phyloP scores from a whole-genome alignment of 2,888 invertebrate genomes.

The Hipparchia semele region DNA sequence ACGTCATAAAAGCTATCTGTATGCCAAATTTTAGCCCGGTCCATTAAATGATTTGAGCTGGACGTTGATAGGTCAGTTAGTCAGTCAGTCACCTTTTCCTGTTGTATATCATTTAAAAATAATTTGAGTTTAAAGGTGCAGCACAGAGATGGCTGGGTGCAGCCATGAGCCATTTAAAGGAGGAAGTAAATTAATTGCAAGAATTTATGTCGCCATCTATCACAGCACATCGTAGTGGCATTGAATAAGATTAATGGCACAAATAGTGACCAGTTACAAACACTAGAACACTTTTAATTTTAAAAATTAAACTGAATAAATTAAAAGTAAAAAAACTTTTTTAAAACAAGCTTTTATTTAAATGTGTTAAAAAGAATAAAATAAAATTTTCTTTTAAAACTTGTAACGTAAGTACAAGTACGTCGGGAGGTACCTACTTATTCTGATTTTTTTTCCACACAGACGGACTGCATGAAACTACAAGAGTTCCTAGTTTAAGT shows the following conservation, averaged over 20 bases:
- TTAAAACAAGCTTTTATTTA: too few species aligned
- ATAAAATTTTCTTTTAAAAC: too few species aligned
- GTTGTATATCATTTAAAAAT: not conserved
- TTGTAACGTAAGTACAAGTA: too few species aligned
- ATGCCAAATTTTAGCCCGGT: too few species aligned
- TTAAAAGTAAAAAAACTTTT: not conserved
- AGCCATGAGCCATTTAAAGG: not conserved
- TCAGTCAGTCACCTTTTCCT: not conserved
- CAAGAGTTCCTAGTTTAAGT: too few species aligned
- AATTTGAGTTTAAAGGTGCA: not conserved
- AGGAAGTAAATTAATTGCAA: conserved; percentile 8
- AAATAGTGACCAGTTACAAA: conserved; percentile 2
- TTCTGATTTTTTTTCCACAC: too few species aligned
- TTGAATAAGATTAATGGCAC: conserved; percentile 6
- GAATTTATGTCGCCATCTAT: conserved; percentile 15
- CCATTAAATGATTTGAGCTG: too few species aligned
- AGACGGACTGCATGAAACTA: not conserved
- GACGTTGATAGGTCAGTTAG: too few species aligned
- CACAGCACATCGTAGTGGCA: conserved; percentile 11
- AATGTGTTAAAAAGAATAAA: too few species aligned
- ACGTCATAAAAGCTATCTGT: too few species aligned
- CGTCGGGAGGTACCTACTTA: too few species aligned
- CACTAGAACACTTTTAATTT: not conserved
- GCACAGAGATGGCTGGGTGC: not conserved
- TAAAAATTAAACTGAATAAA: not conserved